Evolutionary conservation across 1,140 invertebrate species (phyloP).

Genomic region (Vanessa atalanta): DNA sequence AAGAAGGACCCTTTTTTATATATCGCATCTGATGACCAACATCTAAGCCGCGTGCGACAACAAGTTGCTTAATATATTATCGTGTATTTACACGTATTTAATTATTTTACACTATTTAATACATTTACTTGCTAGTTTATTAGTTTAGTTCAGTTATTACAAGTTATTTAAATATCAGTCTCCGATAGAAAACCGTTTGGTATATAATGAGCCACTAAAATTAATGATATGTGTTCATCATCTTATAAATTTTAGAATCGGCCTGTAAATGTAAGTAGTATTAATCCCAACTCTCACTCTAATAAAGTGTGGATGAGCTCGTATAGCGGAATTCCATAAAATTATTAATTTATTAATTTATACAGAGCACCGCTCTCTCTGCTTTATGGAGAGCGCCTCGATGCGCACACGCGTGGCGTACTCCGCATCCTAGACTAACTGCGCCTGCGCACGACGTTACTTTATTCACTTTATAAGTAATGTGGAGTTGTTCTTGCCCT

Average conservation of each 20-base stretch:
- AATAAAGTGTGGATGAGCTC: conserved; percentile 26
- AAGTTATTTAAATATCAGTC: not conserved
- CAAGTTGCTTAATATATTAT: no score
- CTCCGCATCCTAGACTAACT: conserved; percentile 9
- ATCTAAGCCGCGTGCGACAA: no score
- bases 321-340: conserved; percentile 72
- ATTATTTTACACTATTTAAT: no score
- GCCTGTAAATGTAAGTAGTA: not conserved
- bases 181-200: not conserved
- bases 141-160: no score
- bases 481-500: no score
- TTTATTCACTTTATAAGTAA: not conserved
- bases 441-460: not conserved
- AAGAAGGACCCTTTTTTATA: no score
- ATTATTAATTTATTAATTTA: conserved; percentile 80
- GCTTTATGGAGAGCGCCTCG: conserved; percentile 61
- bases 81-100: no score
- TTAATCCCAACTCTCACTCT: conserved; percentile 58
- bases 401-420: conserved; percentile 38
- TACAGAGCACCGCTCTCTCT: conserved; percentile 68
- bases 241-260: conserved; percentile 9
- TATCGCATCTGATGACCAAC: no score
- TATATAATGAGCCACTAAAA: not conserved
- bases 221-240: not conserved
- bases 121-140: no score